Evolutionary conservation across 2,888 invertebrate species (phyloP).

Genomic region (Cosmia pyralina): DNA sequence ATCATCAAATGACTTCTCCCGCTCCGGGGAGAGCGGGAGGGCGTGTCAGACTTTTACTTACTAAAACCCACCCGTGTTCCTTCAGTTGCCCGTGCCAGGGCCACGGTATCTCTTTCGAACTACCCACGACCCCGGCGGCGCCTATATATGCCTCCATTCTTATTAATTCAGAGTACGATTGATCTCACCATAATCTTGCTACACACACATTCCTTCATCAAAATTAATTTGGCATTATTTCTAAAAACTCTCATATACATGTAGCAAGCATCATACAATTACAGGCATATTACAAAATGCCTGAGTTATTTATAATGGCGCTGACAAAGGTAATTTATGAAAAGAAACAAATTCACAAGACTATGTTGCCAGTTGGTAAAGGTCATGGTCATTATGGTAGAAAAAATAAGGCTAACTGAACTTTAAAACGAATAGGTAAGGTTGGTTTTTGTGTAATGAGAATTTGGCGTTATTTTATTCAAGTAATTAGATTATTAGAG

Average conservation of each 20-base stretch:
- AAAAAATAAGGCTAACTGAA: slow-evolving; percentile 13
- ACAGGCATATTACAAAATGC: slow-evolving; percentile 45
- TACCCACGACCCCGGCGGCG: no score
- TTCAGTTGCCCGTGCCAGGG: no score
- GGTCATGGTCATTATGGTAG: slow-evolving; percentile 39
- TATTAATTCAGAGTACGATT: not conserved
- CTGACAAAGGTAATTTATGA: slow-evolving; percentile 55
- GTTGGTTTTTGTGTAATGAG: not conserved
- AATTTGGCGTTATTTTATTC: slow-evolving; percentile 2
- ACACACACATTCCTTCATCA: slow-evolving; percentile 20
- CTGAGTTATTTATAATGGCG: slow-evolving; percentile 54
- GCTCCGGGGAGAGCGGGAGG: no score
- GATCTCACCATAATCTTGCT: slow-evolving; percentile 8
- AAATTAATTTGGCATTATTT: slow-evolving; percentile 42
- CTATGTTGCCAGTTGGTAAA: slow-evolving; percentile 35
- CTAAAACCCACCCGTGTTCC: no score
- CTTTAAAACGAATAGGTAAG: not conserved
- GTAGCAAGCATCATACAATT: slow-evolving; percentile 53
- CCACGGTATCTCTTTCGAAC: no score
- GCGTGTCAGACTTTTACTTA: no score
- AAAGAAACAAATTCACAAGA: slow-evolving; percentile 49
- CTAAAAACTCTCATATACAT: slow-evolving; percentile 31
- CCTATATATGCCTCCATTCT: not conserved
- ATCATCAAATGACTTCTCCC: no score
- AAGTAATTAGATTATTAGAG: slow-evolving; percentile 36